Percentiles rank a stretch among this genome's conserved stretches.
These are phyloP conservation scores for Acleris sparsana DNA, from an alignment of 2,888 invertebrate species.

Conservation along the genomic window DNA sequence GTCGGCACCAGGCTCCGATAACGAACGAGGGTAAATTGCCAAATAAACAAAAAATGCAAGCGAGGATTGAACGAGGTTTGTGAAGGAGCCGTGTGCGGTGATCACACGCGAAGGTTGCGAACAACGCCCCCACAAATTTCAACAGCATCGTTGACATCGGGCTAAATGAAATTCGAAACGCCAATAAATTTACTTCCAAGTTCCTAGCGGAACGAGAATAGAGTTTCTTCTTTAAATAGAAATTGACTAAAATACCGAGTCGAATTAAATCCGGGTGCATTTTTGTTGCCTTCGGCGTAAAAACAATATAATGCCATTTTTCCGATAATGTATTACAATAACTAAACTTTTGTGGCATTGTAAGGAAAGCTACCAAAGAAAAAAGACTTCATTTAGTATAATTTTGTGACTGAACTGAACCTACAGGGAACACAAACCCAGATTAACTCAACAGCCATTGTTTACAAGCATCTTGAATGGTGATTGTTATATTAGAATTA, in stretches of 20 bases:
- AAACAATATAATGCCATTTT: not conserved
- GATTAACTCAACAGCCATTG: too few relatives aligned
- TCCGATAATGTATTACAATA: too few relatives aligned
- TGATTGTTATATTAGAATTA: too few relatives aligned
- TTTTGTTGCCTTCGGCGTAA: not conserved
- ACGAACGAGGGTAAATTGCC: constrained; percentile 62
- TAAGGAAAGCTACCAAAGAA: too few relatives aligned
- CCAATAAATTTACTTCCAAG: constrained; percentile 52
- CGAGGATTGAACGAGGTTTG: constrained; percentile 65
- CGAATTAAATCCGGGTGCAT: not conserved
- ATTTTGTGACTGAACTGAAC: too few relatives aligned
- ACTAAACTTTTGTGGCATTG: too few relatives aligned
- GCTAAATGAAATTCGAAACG: constrained; percentile 59
- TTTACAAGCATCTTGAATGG: too few relatives aligned
- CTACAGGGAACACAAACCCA: too few relatives aligned
- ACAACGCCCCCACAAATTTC: constrained; percentile 65
- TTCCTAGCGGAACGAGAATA: constrained; percentile 41
- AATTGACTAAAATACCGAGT: constrained; percentile 8
- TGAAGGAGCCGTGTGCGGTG: constrained; percentile 52
- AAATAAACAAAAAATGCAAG: constrained; percentile 64
- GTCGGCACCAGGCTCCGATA: constrained; percentile 59
- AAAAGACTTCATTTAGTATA: too few relatives aligned
- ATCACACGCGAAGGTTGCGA: constrained; percentile 57
- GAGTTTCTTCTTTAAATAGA: constrained; percentile 25
- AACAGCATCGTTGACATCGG: constrained; percentile 55